Percentiles rank a stretch among this genome's conserved stretches.
These are phyloP conservation scores for Drosophila novamexicana DNA, from an alignment of 1,140 invertebrate genomes.

Conservation along the genomic window DNA sequence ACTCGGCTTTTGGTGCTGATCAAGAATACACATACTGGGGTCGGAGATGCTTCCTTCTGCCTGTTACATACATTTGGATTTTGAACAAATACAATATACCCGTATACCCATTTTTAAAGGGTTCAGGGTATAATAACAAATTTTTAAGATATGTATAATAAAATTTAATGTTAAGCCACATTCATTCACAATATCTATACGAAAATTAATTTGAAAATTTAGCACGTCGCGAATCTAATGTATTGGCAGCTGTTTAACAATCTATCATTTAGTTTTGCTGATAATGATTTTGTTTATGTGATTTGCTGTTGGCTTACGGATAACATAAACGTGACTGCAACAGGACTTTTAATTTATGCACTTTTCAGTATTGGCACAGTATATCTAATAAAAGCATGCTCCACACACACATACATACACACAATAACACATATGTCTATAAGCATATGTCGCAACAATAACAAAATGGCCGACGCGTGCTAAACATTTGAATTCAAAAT, in stretches of 20 bases:
- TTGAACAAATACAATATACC: too few species aligned
- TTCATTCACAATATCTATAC: not conserved
- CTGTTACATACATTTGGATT: too few species aligned
- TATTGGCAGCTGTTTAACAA: not conserved
- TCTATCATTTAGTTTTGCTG: not conserved
- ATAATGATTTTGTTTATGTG: slow-evolving; percentile 4
- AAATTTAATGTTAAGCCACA: too few species aligned
- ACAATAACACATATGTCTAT: slow-evolving; percentile 11
- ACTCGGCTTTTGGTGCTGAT: too few species aligned
- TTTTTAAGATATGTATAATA: too few species aligned
- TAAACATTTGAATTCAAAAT: slow-evolving; percentile 63
- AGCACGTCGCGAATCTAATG: not conserved
- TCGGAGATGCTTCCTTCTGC: too few species aligned
- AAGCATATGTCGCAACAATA: slow-evolving; percentile 54
- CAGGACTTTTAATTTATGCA: slow-evolving; percentile 43
- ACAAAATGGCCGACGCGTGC: slow-evolving; percentile 53
- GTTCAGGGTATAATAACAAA: too few species aligned
- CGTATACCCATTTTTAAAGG: too few species aligned
- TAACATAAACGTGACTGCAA: slow-evolving; percentile 19
- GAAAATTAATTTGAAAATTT: not conserved
- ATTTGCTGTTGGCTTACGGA: not conserved
- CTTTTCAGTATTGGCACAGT: slow-evolving; percentile 35
- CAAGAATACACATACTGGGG: too few species aligned
- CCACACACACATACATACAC: slow-evolving; percentile 21
- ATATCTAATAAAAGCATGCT: slow-evolving; percentile 35